These are phyloP conservation scores for Axis porcinus DNA, from an alignment of 2,113 vertebrate species.

Conservation along the genomic window DNA sequence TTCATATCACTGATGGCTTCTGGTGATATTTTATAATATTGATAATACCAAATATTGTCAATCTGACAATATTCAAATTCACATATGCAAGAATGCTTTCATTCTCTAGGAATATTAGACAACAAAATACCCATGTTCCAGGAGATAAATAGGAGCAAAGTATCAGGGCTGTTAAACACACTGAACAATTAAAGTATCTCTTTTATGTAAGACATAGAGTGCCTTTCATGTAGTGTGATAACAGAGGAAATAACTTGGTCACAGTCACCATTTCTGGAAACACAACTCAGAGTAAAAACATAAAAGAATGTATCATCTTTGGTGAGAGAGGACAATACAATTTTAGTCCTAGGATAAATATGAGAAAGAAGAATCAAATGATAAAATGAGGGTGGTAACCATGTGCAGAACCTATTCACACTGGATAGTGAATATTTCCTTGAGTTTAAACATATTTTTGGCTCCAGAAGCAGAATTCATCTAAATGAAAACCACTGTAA, in stretches of 20 bases:
- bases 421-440: background rate
- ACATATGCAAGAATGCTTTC: background rate
- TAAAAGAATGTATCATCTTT: background rate
- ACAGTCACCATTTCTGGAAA: background rate
- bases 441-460: slow-evolving; percentile 16
- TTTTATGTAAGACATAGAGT: background rate
- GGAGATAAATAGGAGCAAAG: background rate
- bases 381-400: background rate
- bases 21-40: background rate
- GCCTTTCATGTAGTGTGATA: background rate
- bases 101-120: background rate
- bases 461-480: slow-evolving; percentile 3
- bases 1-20: background rate
- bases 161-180: background rate
- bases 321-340: background rate
- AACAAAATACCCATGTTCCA: background rate
- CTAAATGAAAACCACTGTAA: slow-evolving; percentile 40
- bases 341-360: background rate
- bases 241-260: background rate
- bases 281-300: background rate
- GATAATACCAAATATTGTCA: background rate
- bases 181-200: background rate
- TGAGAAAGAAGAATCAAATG: background rate
- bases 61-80: background rate
- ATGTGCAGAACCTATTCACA: background rate